Percentiles rank a stretch among this genome's conserved stretches.
Evolutionary conservation across 2,113 vertebrate species (phyloP).

Genomic region (Tympanuchus pallidicinctus): DNA sequence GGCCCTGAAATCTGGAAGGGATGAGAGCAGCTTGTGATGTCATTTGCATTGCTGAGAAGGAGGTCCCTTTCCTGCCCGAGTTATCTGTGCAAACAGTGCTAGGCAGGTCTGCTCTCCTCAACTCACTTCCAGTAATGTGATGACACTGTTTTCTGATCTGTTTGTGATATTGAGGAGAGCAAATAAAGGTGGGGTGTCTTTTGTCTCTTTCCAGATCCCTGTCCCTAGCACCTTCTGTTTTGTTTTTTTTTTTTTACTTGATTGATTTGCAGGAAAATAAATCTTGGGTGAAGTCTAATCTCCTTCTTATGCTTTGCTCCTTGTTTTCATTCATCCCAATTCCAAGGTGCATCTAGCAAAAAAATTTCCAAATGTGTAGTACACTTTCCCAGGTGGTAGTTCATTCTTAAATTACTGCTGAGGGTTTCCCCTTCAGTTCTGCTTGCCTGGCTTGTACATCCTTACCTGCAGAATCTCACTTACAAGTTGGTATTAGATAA

Average conservation of each 20-base stretch:
- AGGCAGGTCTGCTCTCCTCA: not conserved
- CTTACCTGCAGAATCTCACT: not conserved
- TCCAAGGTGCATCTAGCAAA: not conserved
- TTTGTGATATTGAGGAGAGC: not conserved
- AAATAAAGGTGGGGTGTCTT: not conserved
- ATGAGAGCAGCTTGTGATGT: not conserved
- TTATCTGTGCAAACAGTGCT: not conserved
- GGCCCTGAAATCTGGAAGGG: not conserved
- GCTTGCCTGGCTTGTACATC: accelerated
- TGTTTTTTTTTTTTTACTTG: not conserved
- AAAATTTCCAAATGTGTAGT: not conserved
- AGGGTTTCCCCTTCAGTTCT: not conserved
- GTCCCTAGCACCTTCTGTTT: not conserved
- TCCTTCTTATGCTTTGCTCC: not conserved
- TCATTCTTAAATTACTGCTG: not conserved
- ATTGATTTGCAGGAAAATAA: not conserved
- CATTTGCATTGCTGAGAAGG: accelerated
- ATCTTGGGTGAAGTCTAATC: not conserved
- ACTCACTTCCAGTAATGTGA: not conserved
- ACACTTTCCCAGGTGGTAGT: not conserved
- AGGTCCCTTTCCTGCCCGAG: not conserved
- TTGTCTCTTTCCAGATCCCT: not conserved
- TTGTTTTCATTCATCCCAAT: not conserved
- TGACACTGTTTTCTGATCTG: not conserved
- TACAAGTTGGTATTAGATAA: not conserved